Conservation (phyloP, 1,140 invertebrate genomes). For the Teleogryllus occipitalis region DNA sequence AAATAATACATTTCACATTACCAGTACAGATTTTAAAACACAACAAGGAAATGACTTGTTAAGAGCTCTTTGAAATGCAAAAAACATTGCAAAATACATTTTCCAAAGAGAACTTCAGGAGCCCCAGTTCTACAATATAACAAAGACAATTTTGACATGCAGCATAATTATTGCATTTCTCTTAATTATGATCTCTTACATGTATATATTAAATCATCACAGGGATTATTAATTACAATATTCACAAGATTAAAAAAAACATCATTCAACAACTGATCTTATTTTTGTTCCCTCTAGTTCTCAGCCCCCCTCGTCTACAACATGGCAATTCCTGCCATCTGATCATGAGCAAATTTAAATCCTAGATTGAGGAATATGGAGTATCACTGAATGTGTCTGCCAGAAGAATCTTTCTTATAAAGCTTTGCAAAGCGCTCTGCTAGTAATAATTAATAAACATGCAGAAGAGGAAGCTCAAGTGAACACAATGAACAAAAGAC, state of each 20-base stretch:
- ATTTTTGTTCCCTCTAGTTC: constrained; percentile 3
- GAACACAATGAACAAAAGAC: not conserved
- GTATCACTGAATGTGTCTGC: not conserved
- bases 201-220: constrained; percentile 15
- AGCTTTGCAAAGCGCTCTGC: not conserved
- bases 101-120: not conserved
- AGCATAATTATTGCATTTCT: constrained; percentile 18
- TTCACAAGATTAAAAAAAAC: constrained; percentile 21
- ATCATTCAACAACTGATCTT: constrained; percentile 19
- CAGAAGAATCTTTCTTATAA: not conserved
- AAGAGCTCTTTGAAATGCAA: not conserved
- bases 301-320: not conserved
- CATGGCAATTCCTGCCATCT: not conserved
- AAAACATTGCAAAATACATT: not conserved
- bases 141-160: constrained; percentile 14
- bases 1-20: not conserved
- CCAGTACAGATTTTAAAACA: not conserved
- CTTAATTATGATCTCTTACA: constrained; percentile 15
- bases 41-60: not conserved
- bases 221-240: constrained; percentile 21
- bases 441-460: not conserved
- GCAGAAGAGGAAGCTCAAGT: not conserved
- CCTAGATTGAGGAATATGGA: not conserved
- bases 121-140: not conserved
- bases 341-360: not conserved